Base-by-base conservation (phyloP, 2,113 vertebrate genomes). In the Scolopax mira region DNA sequence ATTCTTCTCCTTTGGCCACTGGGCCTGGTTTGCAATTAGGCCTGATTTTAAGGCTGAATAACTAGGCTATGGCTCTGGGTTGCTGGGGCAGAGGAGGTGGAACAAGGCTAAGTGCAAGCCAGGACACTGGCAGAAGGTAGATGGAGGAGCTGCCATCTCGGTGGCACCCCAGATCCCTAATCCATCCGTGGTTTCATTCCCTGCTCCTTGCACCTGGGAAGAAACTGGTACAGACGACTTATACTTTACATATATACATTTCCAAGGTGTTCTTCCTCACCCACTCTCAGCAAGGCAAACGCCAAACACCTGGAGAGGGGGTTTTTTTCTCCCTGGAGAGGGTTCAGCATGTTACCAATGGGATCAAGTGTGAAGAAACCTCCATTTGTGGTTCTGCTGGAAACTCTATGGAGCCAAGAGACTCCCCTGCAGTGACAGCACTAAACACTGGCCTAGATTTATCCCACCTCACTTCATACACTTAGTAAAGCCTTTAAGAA, bases 1-100 rank as follows among this genome's bases (percentile, higher is more conserved):
- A 89, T 84, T 87, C 93, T 94, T 88, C 77, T 93, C 89, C 91
- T 91, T 96, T 71, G 82, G 90, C 96, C 88, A 86, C 82, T 90
- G 78, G 85, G 94, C 18, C 73, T 81, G 79, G 69, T 65, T 94
- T 93, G 77, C 61, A 96, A 95, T 92, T 94, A 93, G 77, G 83
- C 33, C 72, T 84, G 86, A 87, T 92, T 95, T 92, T 84, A 64
- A 90, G 73, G 55, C 33, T 69, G 93, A 88, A 89, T 71, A 92
- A 87, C 48, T 72, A 92, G 27, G 42, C 82, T 77, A 28, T 85
- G 69, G 67, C 92, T 77, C 13, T 1, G 92, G 75, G 75, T 65
- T 88, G 79, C 85, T 91, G 81, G 35, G 70, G 69, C 72, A 51
- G 10, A 48, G 87, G 93, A 87, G 80, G 78, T 60, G 85, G 74